Conservation (phyloP, 2,113 vertebrate species). For the Piprites chloris region DNA sequence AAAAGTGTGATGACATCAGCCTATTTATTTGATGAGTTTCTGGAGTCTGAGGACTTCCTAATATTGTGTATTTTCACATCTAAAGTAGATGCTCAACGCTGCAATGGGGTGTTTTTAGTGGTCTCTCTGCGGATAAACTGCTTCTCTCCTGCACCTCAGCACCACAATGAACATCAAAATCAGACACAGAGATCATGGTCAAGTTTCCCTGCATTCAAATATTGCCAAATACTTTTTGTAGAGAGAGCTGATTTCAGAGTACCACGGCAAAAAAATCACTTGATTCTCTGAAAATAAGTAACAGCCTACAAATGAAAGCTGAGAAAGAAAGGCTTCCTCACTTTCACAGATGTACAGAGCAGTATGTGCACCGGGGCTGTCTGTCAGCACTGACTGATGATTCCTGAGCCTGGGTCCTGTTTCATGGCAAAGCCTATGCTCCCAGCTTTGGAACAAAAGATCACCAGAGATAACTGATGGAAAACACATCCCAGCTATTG, state of each 20-base stretch:
- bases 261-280: background rate
- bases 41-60: background rate
- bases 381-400: background rate
- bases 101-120: background rate
- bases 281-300: background rate
- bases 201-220: background rate
- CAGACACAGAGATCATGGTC: background rate
- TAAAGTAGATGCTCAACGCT: background rate
- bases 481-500: background rate
- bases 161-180: background rate
- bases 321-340: background rate
- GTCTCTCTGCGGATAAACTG: background rate
- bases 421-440: background rate
- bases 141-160: background rate
- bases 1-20: fast-evolving
- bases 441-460: background rate
- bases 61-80: background rate
- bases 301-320: background rate
- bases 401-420: background rate
- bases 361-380: background rate
- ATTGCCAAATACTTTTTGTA: background rate
- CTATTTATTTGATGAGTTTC: background rate
- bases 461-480: background rate
- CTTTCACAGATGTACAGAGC: fast-evolving
- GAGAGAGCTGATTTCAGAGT: background rate